A percentile compares a stretch with the other conserved stretches of the same genome.
Conservation (phyloP, 2,113 vertebrate genomes). For the Oenanthe melanoleuca region DNA sequence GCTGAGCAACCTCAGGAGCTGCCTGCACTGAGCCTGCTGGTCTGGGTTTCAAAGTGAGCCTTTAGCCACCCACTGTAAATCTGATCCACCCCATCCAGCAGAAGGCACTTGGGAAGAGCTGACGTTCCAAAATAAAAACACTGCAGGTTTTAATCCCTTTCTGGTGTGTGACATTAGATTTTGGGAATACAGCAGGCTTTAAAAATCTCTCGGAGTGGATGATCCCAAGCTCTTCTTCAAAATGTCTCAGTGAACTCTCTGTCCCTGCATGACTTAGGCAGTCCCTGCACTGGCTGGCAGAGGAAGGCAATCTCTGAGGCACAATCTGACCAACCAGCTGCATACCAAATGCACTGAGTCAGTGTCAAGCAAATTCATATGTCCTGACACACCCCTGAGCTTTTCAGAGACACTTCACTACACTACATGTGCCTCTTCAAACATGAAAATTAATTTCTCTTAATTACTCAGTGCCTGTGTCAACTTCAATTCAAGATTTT, state of each 20-base stretch:
- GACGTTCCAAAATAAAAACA: not conserved
- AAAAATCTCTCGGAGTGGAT: not conserved
- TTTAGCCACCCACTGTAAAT: not conserved
- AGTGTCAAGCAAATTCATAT: not conserved
- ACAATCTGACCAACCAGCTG: not conserved
- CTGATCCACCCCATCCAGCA: not conserved
- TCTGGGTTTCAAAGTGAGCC: not conserved
- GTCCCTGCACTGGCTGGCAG: not conserved
- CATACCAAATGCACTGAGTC: not conserved
- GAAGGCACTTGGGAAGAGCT: not conserved
- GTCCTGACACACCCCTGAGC: not conserved
- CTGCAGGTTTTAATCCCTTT: not conserved
- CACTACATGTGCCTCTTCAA: not conserved
- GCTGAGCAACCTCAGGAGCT: not conserved
- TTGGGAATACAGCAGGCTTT: not conserved
- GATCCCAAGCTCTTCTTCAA: not conserved
- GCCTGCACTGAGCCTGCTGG: not conserved
- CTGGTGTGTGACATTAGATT: not conserved
- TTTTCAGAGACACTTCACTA: not conserved
- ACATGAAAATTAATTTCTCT: not conserved
- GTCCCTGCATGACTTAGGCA: not conserved
- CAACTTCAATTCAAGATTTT: not conserved
- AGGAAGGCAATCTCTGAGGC: not conserved
- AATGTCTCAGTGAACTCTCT: not conserved
- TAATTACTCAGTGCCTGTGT: not conserved